A percentile compares a stretch with the other conserved stretches of the same genome.
phyloP scores from a whole-genome alignment of 2,113 vertebrate genomes.

The Penelope pileata region DNA sequence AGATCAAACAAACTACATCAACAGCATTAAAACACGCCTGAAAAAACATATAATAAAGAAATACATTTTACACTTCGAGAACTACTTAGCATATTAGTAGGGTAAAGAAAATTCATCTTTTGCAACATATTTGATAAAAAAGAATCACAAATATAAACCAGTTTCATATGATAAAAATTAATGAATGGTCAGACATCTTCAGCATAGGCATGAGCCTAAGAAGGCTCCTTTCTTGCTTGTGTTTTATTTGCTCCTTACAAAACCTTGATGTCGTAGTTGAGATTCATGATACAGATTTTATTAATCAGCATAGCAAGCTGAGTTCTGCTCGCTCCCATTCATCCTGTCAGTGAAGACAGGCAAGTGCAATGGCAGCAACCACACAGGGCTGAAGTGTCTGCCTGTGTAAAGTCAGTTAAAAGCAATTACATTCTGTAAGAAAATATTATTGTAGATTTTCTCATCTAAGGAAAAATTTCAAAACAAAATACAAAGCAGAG shows the following conservation, averaged over 20 bases:
- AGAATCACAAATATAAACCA: not conserved
- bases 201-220: not conserved
- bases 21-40: not conserved
- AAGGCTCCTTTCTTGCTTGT: not conserved
- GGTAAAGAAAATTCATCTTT: not conserved
- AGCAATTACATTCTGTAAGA: not conserved
- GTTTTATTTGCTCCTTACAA: not conserved
- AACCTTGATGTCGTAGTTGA: not conserved
- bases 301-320: not conserved
- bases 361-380: not conserved
- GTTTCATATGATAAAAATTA: not conserved
- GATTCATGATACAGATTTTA: not conserved
- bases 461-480: not conserved
- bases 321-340: not conserved
- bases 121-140: not conserved
- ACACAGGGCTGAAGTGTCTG: not conserved
- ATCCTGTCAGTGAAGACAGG: rapidly evolving
- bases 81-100: not conserved
- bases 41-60: slow-evolving; percentile 18
- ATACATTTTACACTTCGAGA: not conserved
- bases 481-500: not conserved
- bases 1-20: slow-evolving; percentile 50
- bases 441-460: not conserved
- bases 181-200: not conserved
- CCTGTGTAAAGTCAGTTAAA: not conserved